Base-by-base conservation (phyloP, 2,113 vertebrate species). In the Tricholaema leucomelas region DNA sequence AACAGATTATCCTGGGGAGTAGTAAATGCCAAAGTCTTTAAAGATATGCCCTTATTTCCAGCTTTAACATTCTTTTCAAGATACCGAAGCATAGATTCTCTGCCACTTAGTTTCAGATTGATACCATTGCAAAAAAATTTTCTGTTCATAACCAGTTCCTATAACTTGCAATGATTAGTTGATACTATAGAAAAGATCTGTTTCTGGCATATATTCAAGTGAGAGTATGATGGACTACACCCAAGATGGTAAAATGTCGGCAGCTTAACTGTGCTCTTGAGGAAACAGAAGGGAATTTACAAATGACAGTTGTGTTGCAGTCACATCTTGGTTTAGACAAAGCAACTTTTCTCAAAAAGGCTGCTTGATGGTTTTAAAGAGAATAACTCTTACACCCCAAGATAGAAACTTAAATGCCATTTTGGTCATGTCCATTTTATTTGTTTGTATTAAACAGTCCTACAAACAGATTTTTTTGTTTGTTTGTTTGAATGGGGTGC, bases 341-440 rank as follows among this genome's bases (percentile, higher is more conserved):
- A 40, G 8, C 33, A 73, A 70, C 33, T 87, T 71, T 8, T n/a
- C 33, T 77, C 14, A 72, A 36, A 56, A 76, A 63, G 28, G 42
- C 11, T 2, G 7, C 21, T 23, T 59, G 3, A 3, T 63, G 13
- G 8, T 54, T 81, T 63, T 64, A 72, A 70, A 20, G 50, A 72
- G 19, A 76, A 18, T 46, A 50, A 23, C 21, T 24, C 48, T 27
- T 52, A 18, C 65, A 36, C 10, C 3, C 5, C 20, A 48, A 88
- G 71, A 27, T 27, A 12, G 36, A 76, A 83, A 55, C 28, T 23
- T 33, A 60, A 42, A 33, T 50, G 48, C 25, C 0, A 0, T 60
- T 79, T 79, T 60, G 23, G 14, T 33, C 2, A 2, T 8, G 6
- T 66, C 27, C 2, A 0, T 66, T 63, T 59, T 40, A 19, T n/a